Conservation (phyloP, 2,888 invertebrate species). For the Sarcophaga subvicina region DNA sequence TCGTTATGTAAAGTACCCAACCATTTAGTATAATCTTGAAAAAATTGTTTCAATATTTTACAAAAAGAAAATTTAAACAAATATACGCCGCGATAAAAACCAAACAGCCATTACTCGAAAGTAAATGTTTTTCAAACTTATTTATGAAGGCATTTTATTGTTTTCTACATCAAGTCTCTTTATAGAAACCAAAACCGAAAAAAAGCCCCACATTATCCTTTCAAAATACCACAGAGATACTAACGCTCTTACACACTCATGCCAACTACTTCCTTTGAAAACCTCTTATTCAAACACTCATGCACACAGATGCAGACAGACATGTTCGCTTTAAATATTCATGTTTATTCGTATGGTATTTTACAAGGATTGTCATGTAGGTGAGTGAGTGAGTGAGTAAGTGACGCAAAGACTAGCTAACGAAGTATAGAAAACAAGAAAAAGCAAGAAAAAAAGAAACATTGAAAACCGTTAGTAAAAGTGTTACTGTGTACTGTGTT, state of each 20-base stretch:
- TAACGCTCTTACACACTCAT: neutral
- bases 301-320: neutral
- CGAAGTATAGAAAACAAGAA: neutral
- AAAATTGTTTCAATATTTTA: no score
- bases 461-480: neutral
- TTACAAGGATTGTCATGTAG: neutral
- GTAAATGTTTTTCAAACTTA: neutral
- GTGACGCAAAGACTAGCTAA: neutral
- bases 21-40: no score
- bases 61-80: no score
- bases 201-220: slow-evolving; percentile 22
- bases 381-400: neutral
- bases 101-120: neutral
- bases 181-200: neutral
- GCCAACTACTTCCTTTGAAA: neutral
- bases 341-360: slow-evolving; percentile 13
- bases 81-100: slow-evolving; percentile 1
- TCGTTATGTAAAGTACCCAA: no score
- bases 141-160: slow-evolving; percentile 63
- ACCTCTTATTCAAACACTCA: neutral
- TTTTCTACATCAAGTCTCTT: slow-evolving; percentile 26
- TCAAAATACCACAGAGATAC: slow-evolving; percentile 7
- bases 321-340: neutral
- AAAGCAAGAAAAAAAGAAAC: neutral
- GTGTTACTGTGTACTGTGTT: neutral